Conservation (phyloP, 2,888 invertebrate species). For the Melitaea athalia region DNA sequence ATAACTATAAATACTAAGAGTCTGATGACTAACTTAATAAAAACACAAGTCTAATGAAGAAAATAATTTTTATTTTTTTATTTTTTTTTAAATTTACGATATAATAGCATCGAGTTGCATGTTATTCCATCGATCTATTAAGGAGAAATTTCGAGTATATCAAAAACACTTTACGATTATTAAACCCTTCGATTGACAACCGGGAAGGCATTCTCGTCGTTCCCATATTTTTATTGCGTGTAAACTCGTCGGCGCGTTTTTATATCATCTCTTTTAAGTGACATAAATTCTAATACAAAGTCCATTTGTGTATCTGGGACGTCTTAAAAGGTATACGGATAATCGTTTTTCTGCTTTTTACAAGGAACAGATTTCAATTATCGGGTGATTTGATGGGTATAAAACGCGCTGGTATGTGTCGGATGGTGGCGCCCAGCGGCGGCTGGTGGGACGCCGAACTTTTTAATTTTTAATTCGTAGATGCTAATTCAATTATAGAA, state of each 20-base stretch:
- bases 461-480: conserved; percentile 68
- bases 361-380: conserved; percentile 83
- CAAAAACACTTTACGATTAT: conserved; percentile 81
- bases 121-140: conserved; percentile 19
- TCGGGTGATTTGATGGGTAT: conserved; percentile 79
- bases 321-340: conserved; percentile 81
- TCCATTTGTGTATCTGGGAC: conserved; percentile 82
- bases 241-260: conserved; percentile 80
- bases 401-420: conserved; percentile 77
- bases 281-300: conserved; percentile 83
- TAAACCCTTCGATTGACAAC: conserved; percentile 79
- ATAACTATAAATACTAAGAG: too few relatives aligned
- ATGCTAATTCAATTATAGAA: conserved; percentile 81
- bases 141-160: conserved; percentile 56
- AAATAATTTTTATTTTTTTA: neutral
- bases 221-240: conserved; percentile 82
- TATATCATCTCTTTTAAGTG: conserved; percentile 80
- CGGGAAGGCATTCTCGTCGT: conserved; percentile 76
- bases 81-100: neutral
- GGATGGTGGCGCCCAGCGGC: conserved; percentile 72
- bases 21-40: too few relatives aligned
- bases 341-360: conserved; percentile 82
- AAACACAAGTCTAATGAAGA: too few relatives aligned
- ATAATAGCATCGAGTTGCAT: neutral
- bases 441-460: conserved; percentile 67